Evolutionary conservation across 2,888 invertebrate genomes (phyloP).

Genomic region (Bedellia somnulentella): DNA sequence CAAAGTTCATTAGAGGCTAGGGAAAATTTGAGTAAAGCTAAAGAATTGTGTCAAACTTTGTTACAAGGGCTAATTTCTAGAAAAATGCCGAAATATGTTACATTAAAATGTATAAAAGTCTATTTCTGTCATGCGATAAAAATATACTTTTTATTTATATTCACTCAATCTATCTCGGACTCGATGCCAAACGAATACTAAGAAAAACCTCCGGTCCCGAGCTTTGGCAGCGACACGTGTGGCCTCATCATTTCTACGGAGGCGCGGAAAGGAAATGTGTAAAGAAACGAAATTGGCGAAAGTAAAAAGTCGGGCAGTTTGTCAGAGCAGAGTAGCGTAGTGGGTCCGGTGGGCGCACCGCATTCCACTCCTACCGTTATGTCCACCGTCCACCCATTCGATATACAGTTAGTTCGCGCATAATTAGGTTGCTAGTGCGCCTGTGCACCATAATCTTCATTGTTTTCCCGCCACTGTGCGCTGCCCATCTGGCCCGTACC

Average conservation of each 20-base stretch:
- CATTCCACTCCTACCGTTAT: slow-evolving; percentile 37
- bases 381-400: slow-evolving; percentile 23
- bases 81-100: too few relatives aligned
- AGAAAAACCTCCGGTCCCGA: background rate
- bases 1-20: too few relatives aligned
- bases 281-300: background rate
- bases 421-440: slow-evolving; percentile 23
- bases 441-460: slow-evolving; percentile 10
- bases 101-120: too few relatives aligned
- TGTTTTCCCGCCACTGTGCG: background rate
- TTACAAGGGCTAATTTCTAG: too few relatives aligned
- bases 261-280: background rate
- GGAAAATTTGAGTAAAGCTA: too few relatives aligned
- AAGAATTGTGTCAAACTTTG: too few relatives aligned
- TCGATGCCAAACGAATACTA: background rate
- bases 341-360: slow-evolving; percentile 10
- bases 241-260: background rate
- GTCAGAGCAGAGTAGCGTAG: too few relatives aligned
- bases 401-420: slow-evolving; percentile 31
- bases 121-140: too few relatives aligned
- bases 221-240: background rate
- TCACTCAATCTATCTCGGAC: too few relatives aligned
- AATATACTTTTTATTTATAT: too few relatives aligned
- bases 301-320: too few relatives aligned
- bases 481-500: background rate